Evolutionary conservation across 2,113 vertebrate species (phyloP).

Genomic region (Cariama cristata): DNA sequence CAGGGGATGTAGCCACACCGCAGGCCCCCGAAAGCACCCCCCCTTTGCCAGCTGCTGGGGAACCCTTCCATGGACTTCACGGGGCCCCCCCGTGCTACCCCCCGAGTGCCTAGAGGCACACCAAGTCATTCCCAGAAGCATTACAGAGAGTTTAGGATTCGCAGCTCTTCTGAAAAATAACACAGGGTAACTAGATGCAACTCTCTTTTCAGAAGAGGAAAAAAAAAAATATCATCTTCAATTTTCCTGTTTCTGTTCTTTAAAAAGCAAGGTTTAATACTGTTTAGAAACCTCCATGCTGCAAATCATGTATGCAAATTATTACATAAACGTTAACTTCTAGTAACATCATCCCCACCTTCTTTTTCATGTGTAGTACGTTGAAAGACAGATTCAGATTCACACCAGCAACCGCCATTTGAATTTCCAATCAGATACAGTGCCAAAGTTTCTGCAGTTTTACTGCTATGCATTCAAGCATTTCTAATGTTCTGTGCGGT

Average conservation of each 20-base stretch:
- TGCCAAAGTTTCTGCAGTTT: background rate
- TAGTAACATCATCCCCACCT: background rate
- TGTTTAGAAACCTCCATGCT: background rate
- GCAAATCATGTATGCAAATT: background rate
- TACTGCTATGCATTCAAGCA: background rate
- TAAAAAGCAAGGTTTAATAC: background rate
- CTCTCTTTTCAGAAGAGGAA: background rate
- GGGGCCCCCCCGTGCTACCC: background rate
- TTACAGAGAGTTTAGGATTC: background rate
- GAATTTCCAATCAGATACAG: background rate
- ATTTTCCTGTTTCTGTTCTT: background rate
- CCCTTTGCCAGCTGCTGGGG: background rate
- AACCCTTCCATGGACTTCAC: background rate
- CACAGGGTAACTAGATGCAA: background rate
- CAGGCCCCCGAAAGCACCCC: fast-evolving
- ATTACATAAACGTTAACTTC: background rate
- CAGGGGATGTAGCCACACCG: fast-evolving
- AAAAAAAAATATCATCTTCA: background rate
- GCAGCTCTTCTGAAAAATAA: background rate
- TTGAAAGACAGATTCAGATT: background rate
- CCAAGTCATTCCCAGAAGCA: background rate
- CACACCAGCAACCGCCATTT: background rate
- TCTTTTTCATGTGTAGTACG: fast-evolving
- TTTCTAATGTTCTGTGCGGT: background rate
- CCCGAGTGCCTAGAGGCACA: no score